Base-by-base conservation (phyloP, 2,888 invertebrate species). In the Halictus quadricinctus region DNA sequence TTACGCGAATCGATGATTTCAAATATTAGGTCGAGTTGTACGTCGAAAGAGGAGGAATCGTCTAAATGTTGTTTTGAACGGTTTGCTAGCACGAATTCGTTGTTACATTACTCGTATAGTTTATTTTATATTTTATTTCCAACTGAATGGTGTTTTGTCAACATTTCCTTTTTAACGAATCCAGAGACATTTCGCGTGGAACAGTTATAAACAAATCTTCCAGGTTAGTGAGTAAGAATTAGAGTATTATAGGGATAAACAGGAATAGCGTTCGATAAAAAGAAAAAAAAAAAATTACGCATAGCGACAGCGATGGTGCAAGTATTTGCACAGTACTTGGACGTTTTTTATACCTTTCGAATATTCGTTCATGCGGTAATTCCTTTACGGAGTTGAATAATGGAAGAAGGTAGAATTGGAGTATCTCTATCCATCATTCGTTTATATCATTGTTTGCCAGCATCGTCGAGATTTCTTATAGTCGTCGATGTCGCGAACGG, bases 101-200 rank as follows among this genome's bases (percentile, higher is more conserved):
- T 81, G 86, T 85, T 87, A 81, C 46, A 72, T 95, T 94, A 93
- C 91, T 93, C 93, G 79, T 84, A 85, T 84, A 86, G 75, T 90
- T 86, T 85, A 83, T 84, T 82, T 83, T 70, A 58, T 81, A 74
- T 36, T 64, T 64, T 64, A 69, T 66, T 80, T 75, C 60, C 77
- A 81, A 69, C 70, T 83, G 73, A 64, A 60, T 79, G 50, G 8
- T 48, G 25, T 76, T 74, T 58, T 36, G 72, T 60, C 12, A 18
- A 36, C 41, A n/a, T 75, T 81, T 36, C 36, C 36, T 36, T 73
- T 69, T 77, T 8, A 54, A 54, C 12, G 3, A 29, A 73, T 60
- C 60, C 7, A 21, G 29, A 70, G 48, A n/a, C 60, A 79, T 58
- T 76, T 72, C 54, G 46, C 54, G 54, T 12, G 46, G 76, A 70